These are phyloP conservation scores for Meles meles DNA, from an alignment of 2,113 vertebrate genomes.

Conservation along the genomic window DNA sequence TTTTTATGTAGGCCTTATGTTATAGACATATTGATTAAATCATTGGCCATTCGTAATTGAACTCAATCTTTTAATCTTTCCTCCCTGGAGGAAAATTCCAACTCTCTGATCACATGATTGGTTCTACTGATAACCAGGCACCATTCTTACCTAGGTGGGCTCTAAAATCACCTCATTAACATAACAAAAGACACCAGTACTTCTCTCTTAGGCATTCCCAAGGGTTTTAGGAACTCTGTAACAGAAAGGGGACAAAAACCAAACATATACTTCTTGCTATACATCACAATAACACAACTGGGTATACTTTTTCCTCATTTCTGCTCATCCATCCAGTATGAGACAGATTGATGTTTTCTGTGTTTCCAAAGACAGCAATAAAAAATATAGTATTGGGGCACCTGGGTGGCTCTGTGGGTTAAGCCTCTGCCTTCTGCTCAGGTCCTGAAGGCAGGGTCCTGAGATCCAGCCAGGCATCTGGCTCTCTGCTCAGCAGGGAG, in stretches of 20 bases:
- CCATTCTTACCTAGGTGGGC: not conserved
- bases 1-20: not conserved
- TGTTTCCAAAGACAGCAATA: not conserved
- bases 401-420: too few relatives aligned
- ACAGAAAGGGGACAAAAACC: not conserved
- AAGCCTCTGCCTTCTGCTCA: too few relatives aligned
- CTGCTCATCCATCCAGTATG: not conserved
- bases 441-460: too few relatives aligned
- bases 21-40: not conserved
- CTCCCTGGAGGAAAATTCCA: not conserved
- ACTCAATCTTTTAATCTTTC: not conserved
- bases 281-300: not conserved
- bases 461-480: fast-evolving
- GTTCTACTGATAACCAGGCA: not conserved
- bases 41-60: not conserved
- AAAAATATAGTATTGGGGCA: not conserved
- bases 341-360: not conserved
- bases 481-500: too few relatives aligned
- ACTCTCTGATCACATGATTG: not conserved
- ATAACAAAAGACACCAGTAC: not conserved
- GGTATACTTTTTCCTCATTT: not conserved
- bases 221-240: not conserved
- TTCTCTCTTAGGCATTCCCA: not conserved
- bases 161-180: not conserved
- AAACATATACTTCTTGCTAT: not conserved